phyloP scores from a whole-genome alignment of 2,113 vertebrate genomes.

The Hydrochoerus hydrochaeris region DNA sequence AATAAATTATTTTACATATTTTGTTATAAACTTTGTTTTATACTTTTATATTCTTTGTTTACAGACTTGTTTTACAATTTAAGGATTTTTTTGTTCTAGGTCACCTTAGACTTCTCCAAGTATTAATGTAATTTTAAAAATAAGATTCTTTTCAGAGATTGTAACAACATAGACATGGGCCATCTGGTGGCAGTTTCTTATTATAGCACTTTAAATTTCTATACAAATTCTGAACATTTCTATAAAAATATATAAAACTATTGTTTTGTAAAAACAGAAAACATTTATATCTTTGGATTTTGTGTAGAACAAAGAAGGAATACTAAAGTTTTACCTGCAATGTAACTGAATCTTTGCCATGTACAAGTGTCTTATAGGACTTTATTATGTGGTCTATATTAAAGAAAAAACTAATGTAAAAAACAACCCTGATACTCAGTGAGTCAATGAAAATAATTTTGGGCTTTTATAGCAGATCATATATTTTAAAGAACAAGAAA shows the following conservation, averaged over 20 bases:
- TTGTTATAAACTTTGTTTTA: neutral
- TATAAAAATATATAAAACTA: constrained; percentile 23
- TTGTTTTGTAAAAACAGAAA: constrained; percentile 45
- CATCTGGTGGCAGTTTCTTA: constrained; percentile 73
- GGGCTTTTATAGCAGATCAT: neutral
- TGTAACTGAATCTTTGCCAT: constrained; percentile 28
- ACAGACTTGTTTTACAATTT: constrained; percentile 13
- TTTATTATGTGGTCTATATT: neutral
- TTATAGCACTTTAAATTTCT: constrained; percentile 54
- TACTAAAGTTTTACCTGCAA: neutral
- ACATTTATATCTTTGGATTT: neutral
- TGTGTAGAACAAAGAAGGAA: neutral
- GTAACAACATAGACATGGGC: constrained; percentile 50
- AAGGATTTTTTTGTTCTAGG: constrained; percentile 50
- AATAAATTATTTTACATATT: neutral
- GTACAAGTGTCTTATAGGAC: neutral
- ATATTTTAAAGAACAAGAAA: constrained; percentile 17
- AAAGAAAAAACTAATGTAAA: constrained; percentile 24
- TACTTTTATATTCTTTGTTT: neutral
- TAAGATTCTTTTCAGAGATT: neutral
- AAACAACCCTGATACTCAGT: neutral
- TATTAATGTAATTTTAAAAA: constrained; percentile 10
- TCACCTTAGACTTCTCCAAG: neutral
- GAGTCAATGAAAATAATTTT: neutral
- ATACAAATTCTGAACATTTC: constrained; percentile 27